Evolutionary conservation across 2,113 vertebrate genomes (phyloP).

Genomic region (Chrysemys picta): DNA sequence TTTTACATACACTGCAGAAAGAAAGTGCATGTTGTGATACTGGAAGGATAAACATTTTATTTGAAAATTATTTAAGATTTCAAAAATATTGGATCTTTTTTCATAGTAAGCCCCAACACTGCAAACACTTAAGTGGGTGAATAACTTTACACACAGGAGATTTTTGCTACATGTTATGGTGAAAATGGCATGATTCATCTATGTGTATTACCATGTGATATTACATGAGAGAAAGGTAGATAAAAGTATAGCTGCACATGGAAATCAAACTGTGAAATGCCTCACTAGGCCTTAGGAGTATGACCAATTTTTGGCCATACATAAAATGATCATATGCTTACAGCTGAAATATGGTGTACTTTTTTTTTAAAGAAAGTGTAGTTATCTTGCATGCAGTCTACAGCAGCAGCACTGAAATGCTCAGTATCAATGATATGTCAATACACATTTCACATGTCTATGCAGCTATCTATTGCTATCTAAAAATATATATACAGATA

Average conservation of each 20-base stretch:
- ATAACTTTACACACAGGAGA: conserved; percentile 71
- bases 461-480: conserved; percentile 9
- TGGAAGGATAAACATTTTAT: conserved; percentile 35
- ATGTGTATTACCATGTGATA: conserved; percentile 69
- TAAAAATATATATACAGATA: conserved; percentile 66
- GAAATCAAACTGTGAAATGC: conserved; percentile 67
- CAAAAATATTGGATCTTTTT: conserved; percentile 36
- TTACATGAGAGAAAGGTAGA: conserved; percentile 69
- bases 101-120: conserved; percentile 53
- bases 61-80: conserved; percentile 48
- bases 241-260: conserved; percentile 69
- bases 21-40: conserved; percentile 15
- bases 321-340: conserved; percentile 62
- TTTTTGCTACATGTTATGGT: conserved; percentile 64
- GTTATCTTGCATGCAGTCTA: conserved; percentile 68
- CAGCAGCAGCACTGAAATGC: conserved; percentile 60
- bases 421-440: conserved; percentile 60
- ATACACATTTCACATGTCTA: conserved; percentile 45
- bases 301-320: conserved; percentile 73
- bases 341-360: conserved; percentile 60
- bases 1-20: neutral
- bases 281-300: conserved; percentile 67
- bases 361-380: conserved; percentile 67
- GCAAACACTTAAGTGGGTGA: conserved; percentile 49
- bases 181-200: conserved; percentile 70